Conservation (phyloP, 2,797 vertebrate genomes). For the Leucoraja ocellata region DNA sequence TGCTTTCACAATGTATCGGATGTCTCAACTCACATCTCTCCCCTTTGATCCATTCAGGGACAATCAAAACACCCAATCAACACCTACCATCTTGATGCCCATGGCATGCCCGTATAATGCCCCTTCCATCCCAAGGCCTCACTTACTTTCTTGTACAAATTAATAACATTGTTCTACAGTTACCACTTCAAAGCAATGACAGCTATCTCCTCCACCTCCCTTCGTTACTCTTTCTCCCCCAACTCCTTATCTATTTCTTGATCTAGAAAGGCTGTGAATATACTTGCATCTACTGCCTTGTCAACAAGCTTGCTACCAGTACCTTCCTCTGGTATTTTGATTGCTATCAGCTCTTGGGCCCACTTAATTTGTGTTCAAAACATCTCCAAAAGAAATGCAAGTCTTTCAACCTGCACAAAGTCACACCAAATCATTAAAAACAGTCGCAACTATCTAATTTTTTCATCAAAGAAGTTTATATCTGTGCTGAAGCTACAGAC, state of each 20-base stretch:
- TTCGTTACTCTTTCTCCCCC: not conserved
- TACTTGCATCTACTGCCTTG: conserved; percentile 1
- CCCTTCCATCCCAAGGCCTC: conserved; percentile 3
- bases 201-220: not conserved
- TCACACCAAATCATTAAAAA: not conserved
- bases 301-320: conserved; percentile 19
- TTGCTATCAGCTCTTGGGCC: conserved; percentile 27
- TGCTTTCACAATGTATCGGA: conserved; percentile 25
- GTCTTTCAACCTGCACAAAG: conserved; percentile 24
- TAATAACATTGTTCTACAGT: conserved; percentile 29
- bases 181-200: conserved; percentile 10
- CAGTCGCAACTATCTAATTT: conserved; percentile 25
- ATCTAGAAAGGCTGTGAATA: not conserved
- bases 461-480: not conserved
- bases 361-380: conserved; percentile 29
- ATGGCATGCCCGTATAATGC: conserved; percentile 14
- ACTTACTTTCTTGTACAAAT: conserved; percentile 29
- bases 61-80: conserved; percentile 11
- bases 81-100: conserved; percentile 35
- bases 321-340: not conserved
- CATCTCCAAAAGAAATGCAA: not conserved
- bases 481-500: not conserved
- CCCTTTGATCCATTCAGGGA: conserved; percentile 15
- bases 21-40: not conserved
- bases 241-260: not conserved